These are phyloP conservation scores for Menidia beryllina DNA, from an alignment of 2,113 vertebrate species.

Conservation along the genomic window DNA sequence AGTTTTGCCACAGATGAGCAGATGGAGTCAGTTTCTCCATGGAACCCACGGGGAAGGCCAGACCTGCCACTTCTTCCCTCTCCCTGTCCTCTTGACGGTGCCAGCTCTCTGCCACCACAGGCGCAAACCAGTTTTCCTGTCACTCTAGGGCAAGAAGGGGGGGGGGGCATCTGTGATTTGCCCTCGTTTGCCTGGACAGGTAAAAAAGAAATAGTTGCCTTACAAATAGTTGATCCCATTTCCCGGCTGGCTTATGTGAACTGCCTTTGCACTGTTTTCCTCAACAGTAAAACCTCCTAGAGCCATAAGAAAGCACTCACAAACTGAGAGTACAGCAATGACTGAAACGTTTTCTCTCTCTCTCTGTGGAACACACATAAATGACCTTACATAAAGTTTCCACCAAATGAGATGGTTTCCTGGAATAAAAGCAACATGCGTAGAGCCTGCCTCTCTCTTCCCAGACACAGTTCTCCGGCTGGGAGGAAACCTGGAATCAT, in stretches of 20 bases:
- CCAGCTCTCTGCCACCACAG: conserved; percentile 63
- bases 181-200: no score
- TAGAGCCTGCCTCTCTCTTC: conserved; percentile 32
- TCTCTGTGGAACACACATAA: neutral
- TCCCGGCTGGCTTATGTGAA: neutral
- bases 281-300: neutral
- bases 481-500: conserved; percentile 38
- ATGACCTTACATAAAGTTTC: neutral
- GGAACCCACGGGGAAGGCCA: conserved; percentile 56
- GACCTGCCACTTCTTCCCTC: conserved; percentile 21
- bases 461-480: conserved; percentile 9
- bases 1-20: conserved; percentile 66
- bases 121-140: conserved; percentile 55
- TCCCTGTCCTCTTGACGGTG: conserved; percentile 45
- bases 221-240: no score
- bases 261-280: neutral
- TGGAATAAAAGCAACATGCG: conserved; percentile 39
- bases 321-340: neutral
- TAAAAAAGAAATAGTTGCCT: no score
- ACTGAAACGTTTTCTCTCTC: neutral
- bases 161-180: conserved; percentile 70
- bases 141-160: conserved; percentile 39
- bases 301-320: neutral
- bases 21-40: conserved; percentile 63
- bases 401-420: conserved; percentile 33